phyloP scores from a whole-genome alignment of 2,888 invertebrate species.

The Eucera pruinosa region DNA sequence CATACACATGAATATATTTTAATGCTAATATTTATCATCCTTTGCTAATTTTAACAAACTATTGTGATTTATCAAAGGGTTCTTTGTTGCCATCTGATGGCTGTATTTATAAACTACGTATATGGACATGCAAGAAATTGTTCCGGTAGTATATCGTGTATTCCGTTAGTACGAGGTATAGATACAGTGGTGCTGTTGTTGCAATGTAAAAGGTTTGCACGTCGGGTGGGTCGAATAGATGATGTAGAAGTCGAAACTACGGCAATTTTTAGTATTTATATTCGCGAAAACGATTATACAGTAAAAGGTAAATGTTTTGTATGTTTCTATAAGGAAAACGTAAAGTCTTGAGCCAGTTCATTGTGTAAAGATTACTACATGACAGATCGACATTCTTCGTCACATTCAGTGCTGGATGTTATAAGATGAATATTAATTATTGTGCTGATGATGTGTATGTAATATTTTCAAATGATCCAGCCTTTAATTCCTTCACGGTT shows the following conservation, averaged over 20 bases:
- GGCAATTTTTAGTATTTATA: slow-evolving; percentile 28
- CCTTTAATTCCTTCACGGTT: background rate
- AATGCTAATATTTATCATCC: no score
- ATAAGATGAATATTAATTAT: slow-evolving; percentile 33
- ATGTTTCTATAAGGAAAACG: slow-evolving; percentile 1
- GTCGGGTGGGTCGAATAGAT: slow-evolving; percentile 55
- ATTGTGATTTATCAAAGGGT: no score
- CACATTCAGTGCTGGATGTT: slow-evolving; percentile 24
- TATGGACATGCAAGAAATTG: slow-evolving; percentile 5
- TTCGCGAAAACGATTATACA: slow-evolving; percentile 19
- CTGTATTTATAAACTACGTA: background rate
- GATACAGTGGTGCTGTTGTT: slow-evolving; percentile 50
- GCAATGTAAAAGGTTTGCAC: slow-evolving; percentile 47
- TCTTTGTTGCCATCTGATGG: slow-evolving; percentile 30
- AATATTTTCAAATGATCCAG: background rate
- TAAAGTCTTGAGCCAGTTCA: background rate
- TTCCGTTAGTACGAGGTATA: slow-evolving; percentile 45
- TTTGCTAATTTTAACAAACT: no score
- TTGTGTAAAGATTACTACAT: slow-evolving; percentile 21
- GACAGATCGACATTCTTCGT: slow-evolving; percentile 35
- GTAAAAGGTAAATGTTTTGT: slow-evolving; percentile 44
- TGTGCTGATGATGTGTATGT: background rate
- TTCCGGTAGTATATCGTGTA: slow-evolving; percentile 2
- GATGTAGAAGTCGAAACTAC: slow-evolving; percentile 54
- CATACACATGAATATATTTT: no score